Evolutionary conservation across 2,888 invertebrate genomes (phyloP).

Genomic region (Rambutsinella grinnellia): DNA sequence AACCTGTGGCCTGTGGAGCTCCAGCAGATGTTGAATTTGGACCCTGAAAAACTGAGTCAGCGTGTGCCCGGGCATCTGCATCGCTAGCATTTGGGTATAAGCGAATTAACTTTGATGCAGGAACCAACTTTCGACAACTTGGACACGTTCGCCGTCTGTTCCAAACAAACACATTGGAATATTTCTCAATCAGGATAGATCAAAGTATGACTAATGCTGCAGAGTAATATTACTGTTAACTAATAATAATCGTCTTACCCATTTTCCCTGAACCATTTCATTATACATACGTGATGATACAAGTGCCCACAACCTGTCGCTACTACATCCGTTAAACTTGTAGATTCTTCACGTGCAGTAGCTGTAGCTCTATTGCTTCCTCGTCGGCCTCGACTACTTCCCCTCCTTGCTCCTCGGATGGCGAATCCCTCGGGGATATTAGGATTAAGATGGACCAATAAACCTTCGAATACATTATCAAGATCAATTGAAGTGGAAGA

Average conservation of each 20-base stretch:
- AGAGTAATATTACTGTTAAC: not conserved
- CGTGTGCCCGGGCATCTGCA: not conserved
- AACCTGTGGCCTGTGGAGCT: not conserved
- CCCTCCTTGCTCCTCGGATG: not conserved
- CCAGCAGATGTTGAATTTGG: not conserved
- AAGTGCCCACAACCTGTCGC: slow-evolving; percentile 59
- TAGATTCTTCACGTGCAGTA: no score
- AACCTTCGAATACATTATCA: not conserved
- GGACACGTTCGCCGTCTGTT: slow-evolving; percentile 55
- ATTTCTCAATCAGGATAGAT: no score
- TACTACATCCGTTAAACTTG: slow-evolving; percentile 28
- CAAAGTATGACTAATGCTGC: no score
- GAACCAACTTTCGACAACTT: slow-evolving; percentile 49
- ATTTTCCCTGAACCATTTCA: slow-evolving; percentile 56
- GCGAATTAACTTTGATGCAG: slow-evolving; percentile 33
- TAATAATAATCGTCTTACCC: slow-evolving; percentile 28
- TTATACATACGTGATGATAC: slow-evolving; percentile 56
- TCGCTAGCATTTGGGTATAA: slow-evolving; percentile 34
- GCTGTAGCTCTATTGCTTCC: not conserved
- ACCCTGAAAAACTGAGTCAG: not conserved
- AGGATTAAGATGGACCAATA: not conserved
- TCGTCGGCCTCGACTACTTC: not conserved
- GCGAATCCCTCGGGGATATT: not conserved
- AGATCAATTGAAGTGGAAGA: not conserved
- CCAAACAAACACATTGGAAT: no score